A percentile compares a stretch with the other conserved stretches of the same genome.
phyloP scores from a whole-genome alignment of 2,888 invertebrate genomes.

The Calephelis perditalis region DNA sequence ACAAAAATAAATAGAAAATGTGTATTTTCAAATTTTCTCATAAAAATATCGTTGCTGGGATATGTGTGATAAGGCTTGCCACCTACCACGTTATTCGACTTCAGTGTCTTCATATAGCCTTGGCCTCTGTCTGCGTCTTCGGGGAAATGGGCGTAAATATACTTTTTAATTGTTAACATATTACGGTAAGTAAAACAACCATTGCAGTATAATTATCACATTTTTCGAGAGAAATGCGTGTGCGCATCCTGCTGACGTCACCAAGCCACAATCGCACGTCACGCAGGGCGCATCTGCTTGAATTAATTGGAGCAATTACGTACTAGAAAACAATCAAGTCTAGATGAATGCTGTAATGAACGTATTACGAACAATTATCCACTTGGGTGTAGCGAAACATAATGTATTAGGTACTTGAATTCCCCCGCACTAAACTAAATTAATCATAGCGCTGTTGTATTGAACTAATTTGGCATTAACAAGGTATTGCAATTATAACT shows the following conservation, averaged over 20 bases:
- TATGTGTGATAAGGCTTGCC: no score
- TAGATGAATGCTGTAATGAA: constrained; percentile 52
- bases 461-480: constrained; percentile 28
- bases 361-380: constrained; percentile 58
- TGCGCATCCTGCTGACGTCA: constrained; percentile 61
- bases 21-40: no score
- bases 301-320: constrained; percentile 70
- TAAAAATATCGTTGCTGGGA: no score
- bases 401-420: constrained; percentile 40
- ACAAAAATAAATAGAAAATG: no score
- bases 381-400: constrained; percentile 45
- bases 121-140: no score
- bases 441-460: constrained; percentile 31
- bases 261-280: constrained; percentile 44
- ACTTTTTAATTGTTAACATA: no score
- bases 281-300: constrained; percentile 55
- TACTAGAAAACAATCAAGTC: constrained; percentile 65
- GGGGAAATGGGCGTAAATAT: no score
- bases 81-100: no score
- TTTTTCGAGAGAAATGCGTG: constrained; percentile 46
- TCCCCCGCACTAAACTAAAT: constrained; percentile 40
- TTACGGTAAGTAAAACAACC: no score
- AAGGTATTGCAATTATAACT: constrained; percentile 29
- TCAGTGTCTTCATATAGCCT: no score
- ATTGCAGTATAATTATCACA: no score